Evolutionary conservation across 1,140 invertebrate genomes (phyloP).

Genomic region (Cotesia glomerata): DNA sequence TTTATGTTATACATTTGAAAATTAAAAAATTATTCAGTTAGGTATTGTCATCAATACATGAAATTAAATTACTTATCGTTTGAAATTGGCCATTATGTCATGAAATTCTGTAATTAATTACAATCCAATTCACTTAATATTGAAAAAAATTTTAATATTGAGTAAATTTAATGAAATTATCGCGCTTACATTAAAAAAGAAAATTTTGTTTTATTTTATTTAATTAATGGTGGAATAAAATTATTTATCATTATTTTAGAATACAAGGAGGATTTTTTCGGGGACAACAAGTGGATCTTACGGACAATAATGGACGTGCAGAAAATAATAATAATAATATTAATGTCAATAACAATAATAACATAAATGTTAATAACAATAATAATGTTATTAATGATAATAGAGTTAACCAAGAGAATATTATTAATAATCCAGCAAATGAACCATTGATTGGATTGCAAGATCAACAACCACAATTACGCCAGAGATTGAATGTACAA

Average conservation of each 20-base stretch:
- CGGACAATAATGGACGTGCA: slow-evolving; percentile 59
- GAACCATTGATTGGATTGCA: slow-evolving; percentile 10
- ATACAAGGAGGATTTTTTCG: slow-evolving; percentile 75
- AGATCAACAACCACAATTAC: slow-evolving; percentile 31
- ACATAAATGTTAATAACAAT: slow-evolving; percentile 45
- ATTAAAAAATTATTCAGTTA: too few species aligned
- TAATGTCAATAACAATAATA: slow-evolving; percentile 46
- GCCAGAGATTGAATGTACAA: slow-evolving; percentile 27
- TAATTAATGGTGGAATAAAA: slow-evolving; percentile 1
- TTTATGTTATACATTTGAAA: too few species aligned
- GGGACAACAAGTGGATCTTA: slow-evolving; percentile 62
- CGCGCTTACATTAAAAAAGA: too few species aligned
- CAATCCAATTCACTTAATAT: too few species aligned
- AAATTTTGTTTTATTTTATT: not conserved
- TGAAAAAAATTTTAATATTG: too few species aligned
- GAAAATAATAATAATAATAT: slow-evolving; percentile 59
- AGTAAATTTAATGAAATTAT: too few species aligned
- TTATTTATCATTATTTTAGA: slow-evolving; percentile 45
- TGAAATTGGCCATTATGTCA: too few species aligned
- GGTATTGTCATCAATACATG: too few species aligned
- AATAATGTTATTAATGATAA: slow-evolving; percentile 43
- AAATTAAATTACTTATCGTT: too few species aligned
- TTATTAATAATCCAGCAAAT: not conserved
- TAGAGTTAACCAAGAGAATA: not conserved
- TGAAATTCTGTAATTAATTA: too few species aligned